A percentile compares a stretch with the other conserved stretches of the same genome.
These are phyloP conservation scores for Volucella zonaria DNA, from an alignment of 2,888 invertebrate species.

Conservation along the genomic window DNA sequence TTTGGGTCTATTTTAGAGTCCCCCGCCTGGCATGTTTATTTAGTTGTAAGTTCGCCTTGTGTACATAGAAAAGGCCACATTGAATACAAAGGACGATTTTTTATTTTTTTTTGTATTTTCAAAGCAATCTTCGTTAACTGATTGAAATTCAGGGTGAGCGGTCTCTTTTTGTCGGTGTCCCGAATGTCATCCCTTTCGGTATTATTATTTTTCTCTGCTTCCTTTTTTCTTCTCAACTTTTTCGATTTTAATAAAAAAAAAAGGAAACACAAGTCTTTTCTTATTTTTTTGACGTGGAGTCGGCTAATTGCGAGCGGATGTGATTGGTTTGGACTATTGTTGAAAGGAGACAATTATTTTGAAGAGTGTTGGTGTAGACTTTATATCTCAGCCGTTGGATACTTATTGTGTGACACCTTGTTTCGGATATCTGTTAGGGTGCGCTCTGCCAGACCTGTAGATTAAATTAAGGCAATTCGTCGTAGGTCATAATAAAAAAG, in stretches of 20 bases:
- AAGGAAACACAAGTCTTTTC: slow-evolving; percentile 10
- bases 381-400: slow-evolving; percentile 12
- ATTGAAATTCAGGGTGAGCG: slow-evolving; percentile 38
- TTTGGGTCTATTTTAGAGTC: too few relatives aligned
- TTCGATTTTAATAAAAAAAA: slow-evolving; percentile 3
- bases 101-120: not conserved
- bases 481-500: too few relatives aligned
- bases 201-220: not conserved
- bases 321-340: slow-evolving; percentile 44
- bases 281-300: slow-evolving; percentile 8
- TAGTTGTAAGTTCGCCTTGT: too few relatives aligned
- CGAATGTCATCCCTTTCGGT: slow-evolving; percentile 2
- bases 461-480: too few relatives aligned
- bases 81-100: too few relatives aligned
- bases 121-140: slow-evolving; percentile 11
- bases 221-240: slow-evolving; percentile 8
- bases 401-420: not conserved
- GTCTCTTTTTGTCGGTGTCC: not conserved
- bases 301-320: slow-evolving; percentile 52
- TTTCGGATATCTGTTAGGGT: not conserved
- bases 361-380: slow-evolving; percentile 20
- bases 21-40: too few relatives aligned
- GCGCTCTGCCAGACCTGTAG: too few relatives aligned
- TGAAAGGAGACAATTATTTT: slow-evolving; percentile 13
- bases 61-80: too few relatives aligned